A percentile compares a stretch with the other conserved stretches of the same genome.
Evolutionary conservation across 2,113 vertebrate genomes (phyloP).

Genomic region (Pogona vitticeps): DNA sequence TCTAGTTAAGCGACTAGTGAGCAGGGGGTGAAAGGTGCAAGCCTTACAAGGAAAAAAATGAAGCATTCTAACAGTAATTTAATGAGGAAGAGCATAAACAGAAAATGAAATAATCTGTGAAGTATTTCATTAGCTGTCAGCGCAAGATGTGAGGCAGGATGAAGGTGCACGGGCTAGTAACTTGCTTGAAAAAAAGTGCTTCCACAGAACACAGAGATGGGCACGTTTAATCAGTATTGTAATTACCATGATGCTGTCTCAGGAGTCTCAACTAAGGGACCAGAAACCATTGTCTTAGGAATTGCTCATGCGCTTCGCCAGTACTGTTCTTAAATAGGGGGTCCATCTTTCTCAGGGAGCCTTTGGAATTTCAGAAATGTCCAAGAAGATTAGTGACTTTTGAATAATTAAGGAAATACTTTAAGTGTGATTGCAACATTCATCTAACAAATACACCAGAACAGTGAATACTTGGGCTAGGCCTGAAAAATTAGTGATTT

Average conservation of each 20-base stretch:
- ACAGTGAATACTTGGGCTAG: neutral
- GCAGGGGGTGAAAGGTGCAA: slow-evolving; percentile 63
- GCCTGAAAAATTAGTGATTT: neutral
- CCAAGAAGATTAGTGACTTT: slow-evolving; percentile 16
- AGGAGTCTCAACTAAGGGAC: slow-evolving; percentile 1
- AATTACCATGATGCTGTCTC: slow-evolving; percentile 29
- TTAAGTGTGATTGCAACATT: slow-evolving; percentile 18
- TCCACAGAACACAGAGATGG: neutral
- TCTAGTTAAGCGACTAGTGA: slow-evolving; percentile 68
- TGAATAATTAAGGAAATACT: neutral
- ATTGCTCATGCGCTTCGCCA: neutral
- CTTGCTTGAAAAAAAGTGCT: neutral
- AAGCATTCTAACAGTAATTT: slow-evolving; percentile 50
- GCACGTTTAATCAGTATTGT: slow-evolving; percentile 20
- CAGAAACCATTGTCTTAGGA: neutral
- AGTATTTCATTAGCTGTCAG: slow-evolving; percentile 53
- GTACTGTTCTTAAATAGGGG: neutral
- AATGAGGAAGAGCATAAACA: slow-evolving; percentile 56
- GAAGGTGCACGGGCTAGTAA: slow-evolving; percentile 21
- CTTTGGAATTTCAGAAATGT: slow-evolving; percentile 30
- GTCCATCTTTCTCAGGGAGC: neutral
- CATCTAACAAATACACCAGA: slow-evolving; percentile 19
- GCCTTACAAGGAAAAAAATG: slow-evolving; percentile 58
- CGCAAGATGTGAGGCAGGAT: slow-evolving; percentile 21
- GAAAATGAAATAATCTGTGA: slow-evolving; percentile 56